phyloP scores from a whole-genome alignment of 2,113 vertebrate genomes.

The Calcarius ornatus region DNA sequence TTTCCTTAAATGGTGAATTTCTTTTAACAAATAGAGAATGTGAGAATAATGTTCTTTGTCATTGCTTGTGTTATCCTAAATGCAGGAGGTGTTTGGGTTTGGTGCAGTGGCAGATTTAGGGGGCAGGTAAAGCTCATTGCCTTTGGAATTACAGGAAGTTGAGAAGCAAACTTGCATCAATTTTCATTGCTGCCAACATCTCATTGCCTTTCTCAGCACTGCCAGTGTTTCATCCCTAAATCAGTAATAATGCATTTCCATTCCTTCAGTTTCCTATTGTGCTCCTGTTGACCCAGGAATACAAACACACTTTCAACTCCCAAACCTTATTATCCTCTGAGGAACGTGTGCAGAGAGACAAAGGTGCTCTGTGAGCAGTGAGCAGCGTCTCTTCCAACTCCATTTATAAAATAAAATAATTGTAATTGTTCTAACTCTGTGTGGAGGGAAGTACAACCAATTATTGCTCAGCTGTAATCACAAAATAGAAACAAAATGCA shows the following conservation, averaged over 20 bases:
- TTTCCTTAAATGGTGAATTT: no score
- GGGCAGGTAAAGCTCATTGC: neutral
- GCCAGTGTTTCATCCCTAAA: neutral
- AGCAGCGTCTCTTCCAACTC: neutral
- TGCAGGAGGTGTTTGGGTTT: neutral
- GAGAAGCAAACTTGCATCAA: neutral
- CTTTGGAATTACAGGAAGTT: neutral
- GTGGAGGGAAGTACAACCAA: neutral
- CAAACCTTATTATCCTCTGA: neutral
- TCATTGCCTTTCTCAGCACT: neutral
- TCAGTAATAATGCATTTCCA: neutral
- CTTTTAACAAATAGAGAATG: no score
- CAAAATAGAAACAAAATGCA: neutral
- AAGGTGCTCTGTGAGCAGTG: neutral
- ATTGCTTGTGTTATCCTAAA: neutral
- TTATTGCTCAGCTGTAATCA: neutral
- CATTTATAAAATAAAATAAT: neutral
- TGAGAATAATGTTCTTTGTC: neutral
- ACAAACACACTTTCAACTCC: neutral
- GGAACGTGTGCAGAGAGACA: neutral
- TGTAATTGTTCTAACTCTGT: neutral
- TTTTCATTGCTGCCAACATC: neutral
- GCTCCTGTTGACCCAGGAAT: neutral
- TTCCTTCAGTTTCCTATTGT: neutral
- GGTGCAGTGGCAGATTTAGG: neutral